Evolutionary conservation across 2,888 invertebrate species (phyloP), one percentile per base, ranked within the genome.

Genomic region (Tetheella fluctuosa): DNA sequence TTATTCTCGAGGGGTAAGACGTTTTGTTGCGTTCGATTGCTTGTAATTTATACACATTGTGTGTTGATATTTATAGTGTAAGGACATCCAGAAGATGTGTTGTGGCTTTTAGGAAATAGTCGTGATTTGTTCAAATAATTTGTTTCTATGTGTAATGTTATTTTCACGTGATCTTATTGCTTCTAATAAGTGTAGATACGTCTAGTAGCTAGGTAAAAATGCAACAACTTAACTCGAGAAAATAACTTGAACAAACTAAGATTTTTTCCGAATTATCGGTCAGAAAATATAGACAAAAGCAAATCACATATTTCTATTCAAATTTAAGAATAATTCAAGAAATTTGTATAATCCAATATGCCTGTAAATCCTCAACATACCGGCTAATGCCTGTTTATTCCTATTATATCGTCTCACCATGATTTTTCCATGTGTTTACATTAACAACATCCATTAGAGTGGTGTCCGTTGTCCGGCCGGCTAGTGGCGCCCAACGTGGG

Each of bases 401-500:
- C 34, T 55, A 34, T 30, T 20, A 55, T 30, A 20, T 34, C 13
- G 30, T 34, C 48, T 48, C 20, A 48, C 20, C 48, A 17, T 48
- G 20, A 73, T 76, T 74, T 74, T 74, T 70, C 77, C 70, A 73
- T 64, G 69, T 90, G 88, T 90, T 90, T 88, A 84, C 83, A 81
- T 69, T 83, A 77, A 81, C 81, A 88, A 86, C 85, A 85, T 79
- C 83, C 88, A 88, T 88, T 86, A 86, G 83, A 69, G 67, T 42
- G 20, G 64, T 71, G 74, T 69, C 71, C 72, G 67, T 67, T 59
- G 65, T 61, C 64, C 64, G 73, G 64, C 74, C 73, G 76, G 58
- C 68, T 74, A 78, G 69, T 72, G 79, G 74, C 74, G 75, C 77
- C 79, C 79, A 68, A 65, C 79, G 81, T 75, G 77, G 74, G 66